Evolutionary conservation across 2,113 vertebrate genomes (phyloP).

Genomic region (Xerus inauris): DNA sequence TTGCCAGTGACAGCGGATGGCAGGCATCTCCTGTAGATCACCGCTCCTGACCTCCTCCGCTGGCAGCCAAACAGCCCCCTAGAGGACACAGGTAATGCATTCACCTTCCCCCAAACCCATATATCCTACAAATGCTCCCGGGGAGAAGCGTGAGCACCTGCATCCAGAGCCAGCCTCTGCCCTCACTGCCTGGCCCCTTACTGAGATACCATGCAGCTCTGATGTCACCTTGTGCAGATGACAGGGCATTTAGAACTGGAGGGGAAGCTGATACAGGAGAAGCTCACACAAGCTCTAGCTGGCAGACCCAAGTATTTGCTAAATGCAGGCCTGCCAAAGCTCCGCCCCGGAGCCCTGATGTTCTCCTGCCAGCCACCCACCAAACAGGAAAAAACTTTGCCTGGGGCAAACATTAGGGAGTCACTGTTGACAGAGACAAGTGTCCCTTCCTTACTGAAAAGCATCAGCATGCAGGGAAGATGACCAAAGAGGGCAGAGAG

Average conservation of each 20-base stretch:
- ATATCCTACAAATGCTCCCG: conserved; percentile 44
- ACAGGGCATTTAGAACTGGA: background rate
- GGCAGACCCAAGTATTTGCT: background rate
- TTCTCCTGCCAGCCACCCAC: background rate
- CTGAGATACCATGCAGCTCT: conserved; percentile 13
- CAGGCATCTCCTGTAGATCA: conserved; percentile 38
- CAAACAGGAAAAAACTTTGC: background rate
- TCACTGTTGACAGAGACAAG: background rate
- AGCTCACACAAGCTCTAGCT: background rate
- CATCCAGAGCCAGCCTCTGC: conserved; percentile 16
- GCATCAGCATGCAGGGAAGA: background rate
- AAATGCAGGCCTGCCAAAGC: background rate
- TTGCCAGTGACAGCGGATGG: background rate
- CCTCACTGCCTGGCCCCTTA: background rate
- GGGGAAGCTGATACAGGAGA: background rate
- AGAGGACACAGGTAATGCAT: conserved; percentile 24
- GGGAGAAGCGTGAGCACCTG: background rate
- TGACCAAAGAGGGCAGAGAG: background rate
- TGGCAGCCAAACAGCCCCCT: conserved; percentile 58
- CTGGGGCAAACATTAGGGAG: background rate
- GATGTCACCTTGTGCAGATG: background rate
- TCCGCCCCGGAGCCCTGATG: background rate
- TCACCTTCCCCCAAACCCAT: conserved; percentile 65
- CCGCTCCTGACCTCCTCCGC: conserved; percentile 28
- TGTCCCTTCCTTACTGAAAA: background rate